A percentile compares a stretch with the other conserved stretches of the same genome.
Evolutionary conservation across 2,797 vertebrate genomes (phyloP).

Genomic region (Pterois miles): DNA sequence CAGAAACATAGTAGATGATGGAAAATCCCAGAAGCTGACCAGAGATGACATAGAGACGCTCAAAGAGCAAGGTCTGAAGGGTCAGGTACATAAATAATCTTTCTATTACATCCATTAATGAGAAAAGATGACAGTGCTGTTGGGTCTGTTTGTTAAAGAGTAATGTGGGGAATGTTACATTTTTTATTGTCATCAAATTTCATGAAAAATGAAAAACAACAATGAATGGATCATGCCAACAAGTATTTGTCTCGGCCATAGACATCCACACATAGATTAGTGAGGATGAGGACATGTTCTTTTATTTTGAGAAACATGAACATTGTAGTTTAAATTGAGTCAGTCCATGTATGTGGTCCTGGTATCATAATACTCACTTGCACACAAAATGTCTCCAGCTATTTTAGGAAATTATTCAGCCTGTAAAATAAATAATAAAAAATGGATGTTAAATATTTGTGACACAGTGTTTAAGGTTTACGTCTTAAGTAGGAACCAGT

Average conservation of each 20-base stretch:
- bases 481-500: no score
- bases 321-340: background rate
- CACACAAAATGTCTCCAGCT: no score
- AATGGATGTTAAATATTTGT: no score
- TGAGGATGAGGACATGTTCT: background rate
- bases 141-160: background rate
- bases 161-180: background rate
- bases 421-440: no score
- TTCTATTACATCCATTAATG: background rate
- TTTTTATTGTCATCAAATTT: background rate
- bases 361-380: no score
- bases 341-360: background rate
- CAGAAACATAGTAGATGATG: slow-evolving; percentile 96
- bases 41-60: slow-evolving; percentile 97
- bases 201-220: background rate
- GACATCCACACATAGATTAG: background rate
- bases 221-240: background rate
- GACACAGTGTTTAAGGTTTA: no score
- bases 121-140: background rate
- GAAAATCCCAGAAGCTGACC: slow-evolving; percentile 97
- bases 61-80: slow-evolving; percentile 97
- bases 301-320: background rate
- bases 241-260: background rate
- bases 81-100: slow-evolving; percentile 86
- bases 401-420: no score